Percentiles rank a stretch among this genome's conserved stretches.
These are phyloP conservation scores for Meganola albula DNA, from an alignment of 2,888 invertebrate genomes.

Conservation along the genomic window DNA sequence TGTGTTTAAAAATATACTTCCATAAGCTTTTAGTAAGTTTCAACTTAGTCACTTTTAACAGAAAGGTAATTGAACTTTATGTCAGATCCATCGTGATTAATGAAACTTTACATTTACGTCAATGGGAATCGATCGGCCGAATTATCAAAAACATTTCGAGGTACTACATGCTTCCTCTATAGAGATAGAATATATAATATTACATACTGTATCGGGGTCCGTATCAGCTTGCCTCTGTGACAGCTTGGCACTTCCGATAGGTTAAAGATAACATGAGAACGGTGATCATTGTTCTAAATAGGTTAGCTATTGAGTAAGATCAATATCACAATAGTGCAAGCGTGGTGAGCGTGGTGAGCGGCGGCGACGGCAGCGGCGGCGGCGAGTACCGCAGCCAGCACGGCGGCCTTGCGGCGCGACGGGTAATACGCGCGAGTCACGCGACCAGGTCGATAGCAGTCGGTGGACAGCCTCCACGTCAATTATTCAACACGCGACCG, in stretches of 20 bases:
- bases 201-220: not conserved
- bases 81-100: constrained; percentile 10
- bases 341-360: constrained; percentile 35
- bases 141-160: constrained; percentile 13
- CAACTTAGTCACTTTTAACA: no score
- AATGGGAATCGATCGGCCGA: constrained; percentile 19
- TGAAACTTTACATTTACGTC: constrained; percentile 11
- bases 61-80: constrained; percentile 6
- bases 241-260: constrained; percentile 5
- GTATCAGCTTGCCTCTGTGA: constrained; percentile 9
- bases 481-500: constrained; percentile 70
- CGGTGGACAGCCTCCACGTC: constrained; percentile 67
- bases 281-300: constrained; percentile 19
- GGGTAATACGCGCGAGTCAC: constrained; percentile 63
- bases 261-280: constrained; percentile 16
- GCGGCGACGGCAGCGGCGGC: constrained; percentile 40
- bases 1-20: no score
- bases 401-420: constrained; percentile 70
- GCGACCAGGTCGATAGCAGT: constrained; percentile 77
- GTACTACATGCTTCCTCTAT: constrained; percentile 13
- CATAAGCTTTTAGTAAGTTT: no score
- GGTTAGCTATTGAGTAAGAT: constrained; percentile 22
- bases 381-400: constrained; percentile 66
- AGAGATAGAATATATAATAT: constrained; percentile 1
- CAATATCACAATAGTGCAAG: constrained; percentile 28